Conservation (phyloP, 2,797 vertebrate species). For the Bryconaethiops microstoma region DNA sequence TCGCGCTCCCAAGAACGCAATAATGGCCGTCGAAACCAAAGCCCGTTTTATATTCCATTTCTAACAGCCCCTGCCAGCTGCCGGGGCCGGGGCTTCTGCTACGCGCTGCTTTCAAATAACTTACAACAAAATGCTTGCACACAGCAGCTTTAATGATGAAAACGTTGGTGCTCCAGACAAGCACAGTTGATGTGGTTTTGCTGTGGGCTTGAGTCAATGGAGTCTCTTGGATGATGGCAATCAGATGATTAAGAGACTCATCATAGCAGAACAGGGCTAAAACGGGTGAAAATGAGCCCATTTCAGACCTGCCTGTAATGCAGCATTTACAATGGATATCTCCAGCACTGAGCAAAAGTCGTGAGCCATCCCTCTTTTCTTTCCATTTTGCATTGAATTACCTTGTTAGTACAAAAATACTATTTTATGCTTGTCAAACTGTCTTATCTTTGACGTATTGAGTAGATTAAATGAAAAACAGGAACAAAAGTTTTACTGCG, state of each 20-base stretch:
- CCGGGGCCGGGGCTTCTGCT: conserved; percentile 26
- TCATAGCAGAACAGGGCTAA: neutral
- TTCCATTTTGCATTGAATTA: too few species aligned
- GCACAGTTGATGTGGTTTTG: neutral
- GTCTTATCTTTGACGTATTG: too few species aligned
- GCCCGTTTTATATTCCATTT: conserved; percentile 27
- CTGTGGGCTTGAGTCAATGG: neutral
- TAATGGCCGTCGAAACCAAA: conserved; percentile 25
- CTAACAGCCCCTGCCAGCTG: conserved; percentile 36
- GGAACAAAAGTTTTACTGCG: too few species aligned
- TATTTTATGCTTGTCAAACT: too few species aligned
- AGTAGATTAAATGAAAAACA: too few species aligned
- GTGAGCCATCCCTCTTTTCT: too few species aligned
- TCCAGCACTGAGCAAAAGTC: too few species aligned
- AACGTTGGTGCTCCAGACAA: conserved; percentile 3
- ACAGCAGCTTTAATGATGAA: conserved; percentile 10
- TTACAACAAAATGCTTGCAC: neutral
- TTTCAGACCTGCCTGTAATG: neutral
- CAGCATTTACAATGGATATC: neutral
- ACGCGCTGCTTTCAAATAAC: conserved; percentile 15
- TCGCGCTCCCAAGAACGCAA: conserved; percentile 31
- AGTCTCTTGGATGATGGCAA: conserved; percentile 5
- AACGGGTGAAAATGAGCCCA: neutral
- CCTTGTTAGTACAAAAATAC: too few species aligned
- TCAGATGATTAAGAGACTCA: neutral